phyloP scores from a whole-genome alignment of 1,140 invertebrate species.

The Stegodyphus mimosarum region DNA sequence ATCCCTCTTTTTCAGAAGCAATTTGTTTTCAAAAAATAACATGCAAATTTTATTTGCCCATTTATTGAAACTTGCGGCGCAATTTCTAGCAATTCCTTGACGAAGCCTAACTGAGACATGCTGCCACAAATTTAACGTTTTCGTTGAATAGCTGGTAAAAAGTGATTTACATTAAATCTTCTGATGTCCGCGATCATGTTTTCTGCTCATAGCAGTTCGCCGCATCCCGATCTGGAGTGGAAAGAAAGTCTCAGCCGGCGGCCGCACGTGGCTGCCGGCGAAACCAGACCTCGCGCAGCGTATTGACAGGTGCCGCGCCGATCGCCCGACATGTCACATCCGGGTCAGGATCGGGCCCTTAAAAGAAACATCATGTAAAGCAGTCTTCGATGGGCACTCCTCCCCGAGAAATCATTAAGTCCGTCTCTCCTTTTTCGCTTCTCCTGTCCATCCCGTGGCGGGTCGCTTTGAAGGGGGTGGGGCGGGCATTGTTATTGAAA shows the following conservation, averaged over 20 bases:
- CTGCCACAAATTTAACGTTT: too few relatives aligned
- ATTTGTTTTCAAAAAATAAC: too few relatives aligned
- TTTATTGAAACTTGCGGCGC: too few relatives aligned
- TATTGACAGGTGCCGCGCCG: slow-evolving; percentile 45
- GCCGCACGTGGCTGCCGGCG: slow-evolving; percentile 18
- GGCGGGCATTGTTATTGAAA: slow-evolving; percentile 7
- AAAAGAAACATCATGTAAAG: slow-evolving; percentile 50
- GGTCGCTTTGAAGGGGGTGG: background rate
- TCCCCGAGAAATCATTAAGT: slow-evolving; percentile 37
- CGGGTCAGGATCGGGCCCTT: slow-evolving; percentile 39
- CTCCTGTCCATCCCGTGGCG: background rate
- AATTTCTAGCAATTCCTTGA: too few relatives aligned
- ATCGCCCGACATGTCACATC: slow-evolving; percentile 54
- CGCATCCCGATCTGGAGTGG: background rate
- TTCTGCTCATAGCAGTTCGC: too few relatives aligned
- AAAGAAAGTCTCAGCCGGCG: background rate
- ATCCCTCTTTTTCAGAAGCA: too few relatives aligned
- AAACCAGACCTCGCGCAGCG: background rate
- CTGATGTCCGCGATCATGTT: too few relatives aligned
- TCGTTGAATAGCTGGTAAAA: too few relatives aligned
- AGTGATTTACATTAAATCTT: too few relatives aligned
- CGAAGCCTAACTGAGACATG: too few relatives aligned
- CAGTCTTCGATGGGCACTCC: slow-evolving; percentile 6
- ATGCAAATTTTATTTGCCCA: too few relatives aligned
- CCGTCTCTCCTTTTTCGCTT: background rate